Evolutionary conservation across 2,113 vertebrate genomes (phyloP).

Genomic region (Naja naja): DNA sequence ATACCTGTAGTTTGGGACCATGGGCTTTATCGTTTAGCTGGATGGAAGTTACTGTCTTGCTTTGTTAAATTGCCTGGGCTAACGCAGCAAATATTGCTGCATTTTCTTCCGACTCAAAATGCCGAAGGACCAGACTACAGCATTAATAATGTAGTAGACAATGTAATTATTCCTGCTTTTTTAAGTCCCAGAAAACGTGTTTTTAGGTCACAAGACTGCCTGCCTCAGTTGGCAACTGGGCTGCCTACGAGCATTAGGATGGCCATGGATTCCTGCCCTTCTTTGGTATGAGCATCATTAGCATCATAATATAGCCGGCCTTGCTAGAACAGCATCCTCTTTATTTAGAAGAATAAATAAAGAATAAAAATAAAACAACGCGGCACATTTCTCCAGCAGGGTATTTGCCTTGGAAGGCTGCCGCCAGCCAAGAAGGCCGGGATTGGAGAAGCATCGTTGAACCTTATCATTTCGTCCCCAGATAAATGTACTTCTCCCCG

Average conservation of each 20-base stretch:
- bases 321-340: neutral
- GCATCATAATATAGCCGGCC: neutral
- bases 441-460: neutral
- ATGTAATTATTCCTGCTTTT: neutral
- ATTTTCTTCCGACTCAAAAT: neutral
- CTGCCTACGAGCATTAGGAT: neutral
- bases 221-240: neutral
- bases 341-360: neutral
- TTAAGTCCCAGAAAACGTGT: neutral
- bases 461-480: neutral
- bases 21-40: neutral
- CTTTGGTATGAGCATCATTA: neutral
- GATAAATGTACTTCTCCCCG: neutral
- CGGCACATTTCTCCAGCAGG: neutral
- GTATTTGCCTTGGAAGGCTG: neutral
- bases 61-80: neutral
- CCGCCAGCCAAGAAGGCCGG: neutral
- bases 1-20: neutral
- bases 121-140: neutral
- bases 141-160: neutral
- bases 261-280: neutral
- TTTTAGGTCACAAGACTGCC: neutral
- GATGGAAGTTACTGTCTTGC: neutral
- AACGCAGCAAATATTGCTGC: neutral
- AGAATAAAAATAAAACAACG: neutral